These are phyloP conservation scores for Emydoidea blandingii DNA, from an alignment of 2,797 vertebrate species.

Conservation along the genomic window DNA sequence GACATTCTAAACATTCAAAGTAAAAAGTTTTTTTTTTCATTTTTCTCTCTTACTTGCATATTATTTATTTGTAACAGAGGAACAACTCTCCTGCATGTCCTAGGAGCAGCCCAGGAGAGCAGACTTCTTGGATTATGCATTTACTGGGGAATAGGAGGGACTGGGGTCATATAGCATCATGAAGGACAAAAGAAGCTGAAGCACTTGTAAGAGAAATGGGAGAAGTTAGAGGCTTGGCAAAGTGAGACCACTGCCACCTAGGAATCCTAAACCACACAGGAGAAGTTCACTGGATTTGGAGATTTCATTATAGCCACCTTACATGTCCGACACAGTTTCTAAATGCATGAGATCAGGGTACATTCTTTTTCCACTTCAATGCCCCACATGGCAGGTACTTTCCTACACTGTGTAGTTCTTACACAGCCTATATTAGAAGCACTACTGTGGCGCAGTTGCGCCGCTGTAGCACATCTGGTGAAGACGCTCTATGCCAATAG, in stretches of 20 bases:
- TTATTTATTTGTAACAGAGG: conserved; percentile 36
- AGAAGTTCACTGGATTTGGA: not conserved
- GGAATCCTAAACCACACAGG: not conserved
- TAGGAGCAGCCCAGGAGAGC: not conserved
- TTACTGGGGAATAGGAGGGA: not conserved
- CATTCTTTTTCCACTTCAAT: conserved; percentile 27
- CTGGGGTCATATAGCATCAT: not conserved
- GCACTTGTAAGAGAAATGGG: accelerated
- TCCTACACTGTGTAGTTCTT: conserved; percentile 15
- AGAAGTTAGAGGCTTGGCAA: not conserved
- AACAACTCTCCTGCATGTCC: not conserved
- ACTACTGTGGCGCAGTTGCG: too few species aligned
- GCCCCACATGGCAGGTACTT: not conserved
- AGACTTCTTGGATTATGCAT: not conserved
- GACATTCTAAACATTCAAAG: not conserved
- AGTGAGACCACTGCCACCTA: not conserved
- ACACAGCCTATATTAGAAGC: not conserved
- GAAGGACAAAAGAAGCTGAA: not conserved
- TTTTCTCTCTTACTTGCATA: not conserved
- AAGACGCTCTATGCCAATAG: too few species aligned
- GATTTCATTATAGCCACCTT: not conserved
- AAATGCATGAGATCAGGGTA: not conserved
- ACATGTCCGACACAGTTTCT: not conserved
- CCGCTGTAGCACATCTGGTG: too few species aligned
- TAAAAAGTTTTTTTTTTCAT: not conserved